Percentiles rank a stretch among this genome's conserved stretches.
These are phyloP conservation scores for Coleophora deauratella DNA, from an alignment of 2,888 invertebrate species.

Conservation along the genomic window DNA sequence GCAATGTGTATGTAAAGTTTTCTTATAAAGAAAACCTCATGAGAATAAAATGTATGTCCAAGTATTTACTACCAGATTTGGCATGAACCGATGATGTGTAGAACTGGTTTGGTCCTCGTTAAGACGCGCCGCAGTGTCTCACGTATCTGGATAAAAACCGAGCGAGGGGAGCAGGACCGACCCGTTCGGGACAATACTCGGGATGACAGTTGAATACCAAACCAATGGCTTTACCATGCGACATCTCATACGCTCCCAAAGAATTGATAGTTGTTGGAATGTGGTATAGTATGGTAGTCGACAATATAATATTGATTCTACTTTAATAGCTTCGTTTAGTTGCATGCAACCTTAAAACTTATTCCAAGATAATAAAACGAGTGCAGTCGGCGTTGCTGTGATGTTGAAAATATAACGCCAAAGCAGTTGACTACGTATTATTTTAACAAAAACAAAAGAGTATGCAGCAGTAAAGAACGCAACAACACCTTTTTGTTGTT, in stretches of 20 bases:
- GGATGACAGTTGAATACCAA: constrained; percentile 60
- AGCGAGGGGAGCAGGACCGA: constrained; percentile 40
- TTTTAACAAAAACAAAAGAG: neutral
- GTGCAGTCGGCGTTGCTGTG: too few species aligned
- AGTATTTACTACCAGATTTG: constrained; percentile 59
- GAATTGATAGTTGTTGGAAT: constrained; percentile 10
- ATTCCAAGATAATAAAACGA: too few species aligned
- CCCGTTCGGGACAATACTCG: constrained; percentile 62
- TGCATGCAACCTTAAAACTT: too few species aligned
- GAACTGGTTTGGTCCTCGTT: constrained; percentile 66
- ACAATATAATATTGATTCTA: too few species aligned
- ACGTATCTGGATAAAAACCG: constrained; percentile 58
- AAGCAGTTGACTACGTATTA: too few species aligned
- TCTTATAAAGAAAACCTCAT: constrained; percentile 29
- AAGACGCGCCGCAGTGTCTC: constrained; percentile 63
- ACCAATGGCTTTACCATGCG: constrained; percentile 50
- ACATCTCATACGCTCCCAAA: constrained; percentile 18
- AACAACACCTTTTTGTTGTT: constrained; percentile 8
- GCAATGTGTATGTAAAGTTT: constrained; percentile 16
- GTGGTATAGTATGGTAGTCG: neutral
- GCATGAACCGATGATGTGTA: constrained; percentile 54
- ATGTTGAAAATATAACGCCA: too few species aligned
- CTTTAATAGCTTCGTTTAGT: too few species aligned
- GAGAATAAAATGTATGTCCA: constrained; percentile 41
- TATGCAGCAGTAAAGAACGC: neutral